A percentile compares a stretch with the other conserved stretches of the same genome.
Conservation (phyloP, 2,797 vertebrate species). For the Mionectes olivaceus region DNA sequence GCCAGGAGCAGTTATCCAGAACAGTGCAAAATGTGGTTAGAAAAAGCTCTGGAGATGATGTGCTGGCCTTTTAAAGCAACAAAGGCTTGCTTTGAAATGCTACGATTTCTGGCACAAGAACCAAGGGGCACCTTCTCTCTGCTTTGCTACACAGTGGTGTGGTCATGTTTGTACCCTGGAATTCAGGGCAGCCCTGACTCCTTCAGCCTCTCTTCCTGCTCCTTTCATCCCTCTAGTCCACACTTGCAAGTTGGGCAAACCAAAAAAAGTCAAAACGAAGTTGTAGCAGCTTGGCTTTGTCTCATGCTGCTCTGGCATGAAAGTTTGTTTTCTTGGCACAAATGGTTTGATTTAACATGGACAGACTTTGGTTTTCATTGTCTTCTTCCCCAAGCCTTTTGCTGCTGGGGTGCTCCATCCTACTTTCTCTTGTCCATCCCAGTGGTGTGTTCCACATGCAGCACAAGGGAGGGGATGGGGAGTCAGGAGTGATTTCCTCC, state of each 20-base stretch:
- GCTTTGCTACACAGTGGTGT: background rate
- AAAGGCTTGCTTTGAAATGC: background rate
- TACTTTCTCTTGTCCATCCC: background rate
- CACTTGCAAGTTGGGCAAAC: background rate
- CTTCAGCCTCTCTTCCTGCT: background rate
- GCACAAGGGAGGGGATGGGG: background rate
- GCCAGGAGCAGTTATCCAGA: background rate
- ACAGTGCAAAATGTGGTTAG: background rate
- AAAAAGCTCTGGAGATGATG: background rate
- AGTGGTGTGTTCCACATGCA: background rate
- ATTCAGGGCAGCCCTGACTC: background rate
- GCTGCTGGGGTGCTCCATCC: background rate
- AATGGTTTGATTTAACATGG: background rate
- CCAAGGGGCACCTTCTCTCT: background rate
- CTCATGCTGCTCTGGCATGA: background rate
- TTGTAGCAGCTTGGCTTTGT: background rate
- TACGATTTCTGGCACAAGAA: background rate
- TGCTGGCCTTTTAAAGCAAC: background rate
- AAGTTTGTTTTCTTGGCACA: background rate
- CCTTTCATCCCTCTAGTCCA: background rate
- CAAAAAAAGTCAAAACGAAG: background rate
- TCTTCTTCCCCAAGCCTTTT: background rate
- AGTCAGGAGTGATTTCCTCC: background rate
- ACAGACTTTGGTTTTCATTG: fast-evolving
- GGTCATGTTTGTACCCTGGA: background rate